A percentile compares a stretch with the other conserved stretches of the same genome.
These are phyloP conservation scores for Drosophila auraria DNA, from an alignment of 1,140 invertebrate species.

Conservation along the genomic window DNA sequence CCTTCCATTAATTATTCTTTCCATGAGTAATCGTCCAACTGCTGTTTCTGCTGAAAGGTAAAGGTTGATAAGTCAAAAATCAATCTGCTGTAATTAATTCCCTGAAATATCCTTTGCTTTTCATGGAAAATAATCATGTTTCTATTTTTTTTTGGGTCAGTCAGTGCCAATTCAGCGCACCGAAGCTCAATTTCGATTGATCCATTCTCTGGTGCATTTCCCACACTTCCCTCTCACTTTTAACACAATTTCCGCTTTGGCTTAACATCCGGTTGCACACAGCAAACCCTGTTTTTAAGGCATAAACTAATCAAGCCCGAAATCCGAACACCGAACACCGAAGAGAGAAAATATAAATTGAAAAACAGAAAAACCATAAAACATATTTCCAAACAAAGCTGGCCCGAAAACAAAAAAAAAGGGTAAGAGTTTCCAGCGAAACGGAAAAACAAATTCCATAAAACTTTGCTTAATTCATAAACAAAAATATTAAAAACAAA, in stretches of 20 bases:
- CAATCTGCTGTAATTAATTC: slow-evolving; percentile 1
- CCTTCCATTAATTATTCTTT: neutral
- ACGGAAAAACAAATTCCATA: slow-evolving; percentile 50
- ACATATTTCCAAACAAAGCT: slow-evolving; percentile 27
- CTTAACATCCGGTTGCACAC: slow-evolving; percentile 15
- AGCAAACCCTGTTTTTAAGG: neutral
- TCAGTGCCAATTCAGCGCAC: slow-evolving; percentile 1
- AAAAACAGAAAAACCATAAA: slow-evolving; percentile 37
- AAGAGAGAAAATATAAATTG: slow-evolving; percentile 19
- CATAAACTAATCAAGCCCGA: slow-evolving; percentile 28
- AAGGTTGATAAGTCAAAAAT: slow-evolving; percentile 1
- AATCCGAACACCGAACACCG: neutral
- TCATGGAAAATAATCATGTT: neutral
- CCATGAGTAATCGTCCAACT: too few relatives aligned
- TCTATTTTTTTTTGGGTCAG: neutral
- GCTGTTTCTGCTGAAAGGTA: neutral
- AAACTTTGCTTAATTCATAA: slow-evolving; percentile 58
- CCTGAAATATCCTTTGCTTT: neutral
- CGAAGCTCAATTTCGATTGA: slow-evolving; percentile 20
- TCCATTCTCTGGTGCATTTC: slow-evolving; percentile 11
- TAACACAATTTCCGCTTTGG: slow-evolving; percentile 22
- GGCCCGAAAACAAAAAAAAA: slow-evolving; percentile 4
- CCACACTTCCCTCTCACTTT: slow-evolving; percentile 5
- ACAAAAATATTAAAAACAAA: slow-evolving; percentile 8
- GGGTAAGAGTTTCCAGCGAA: slow-evolving; percentile 11